Evolutionary conservation across 2,797 vertebrate species (phyloP).

Genomic region (Parotocinclus haroldoi): DNA sequence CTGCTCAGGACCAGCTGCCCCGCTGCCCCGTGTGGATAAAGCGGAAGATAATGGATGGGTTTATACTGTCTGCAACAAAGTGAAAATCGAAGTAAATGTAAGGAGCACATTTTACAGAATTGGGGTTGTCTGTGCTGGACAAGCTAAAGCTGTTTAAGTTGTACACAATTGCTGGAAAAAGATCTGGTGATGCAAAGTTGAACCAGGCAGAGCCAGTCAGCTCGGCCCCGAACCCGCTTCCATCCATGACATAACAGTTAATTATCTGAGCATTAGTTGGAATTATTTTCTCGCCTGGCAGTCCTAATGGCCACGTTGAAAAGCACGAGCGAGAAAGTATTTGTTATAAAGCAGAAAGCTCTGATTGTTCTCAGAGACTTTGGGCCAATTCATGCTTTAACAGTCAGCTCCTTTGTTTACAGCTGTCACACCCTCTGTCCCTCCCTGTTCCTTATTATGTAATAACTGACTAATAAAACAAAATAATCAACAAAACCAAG

Average conservation of each 20-base stretch:
- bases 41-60: too few relatives aligned
- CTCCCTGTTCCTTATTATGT: slow-evolving; percentile 2
- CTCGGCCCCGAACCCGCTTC: not conserved
- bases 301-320: slow-evolving; percentile 38
- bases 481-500: not conserved
- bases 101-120: too few relatives aligned
- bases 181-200: not conserved
- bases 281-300: slow-evolving; percentile 38
- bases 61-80: too few relatives aligned
- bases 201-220: not conserved
- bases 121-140: too few relatives aligned
- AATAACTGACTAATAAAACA: not conserved
- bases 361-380: slow-evolving; percentile 49
- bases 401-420: slow-evolving; percentile 46
- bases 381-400: slow-evolving; percentile 37
- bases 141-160: too few relatives aligned
- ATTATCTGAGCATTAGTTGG: slow-evolving; percentile 42
- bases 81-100: too few relatives aligned
- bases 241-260: slow-evolving; percentile 37
- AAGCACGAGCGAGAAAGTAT: slow-evolving; percentile 44
- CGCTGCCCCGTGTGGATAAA: too few relatives aligned
- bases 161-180: too few relatives aligned
- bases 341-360: slow-evolving; percentile 50
- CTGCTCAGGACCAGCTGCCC: too few relatives aligned
- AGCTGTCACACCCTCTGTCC: slow-evolving; percentile 12